phyloP scores from a whole-genome alignment of 2,797 vertebrate species.

The Pseudochromis fuscus region DNA sequence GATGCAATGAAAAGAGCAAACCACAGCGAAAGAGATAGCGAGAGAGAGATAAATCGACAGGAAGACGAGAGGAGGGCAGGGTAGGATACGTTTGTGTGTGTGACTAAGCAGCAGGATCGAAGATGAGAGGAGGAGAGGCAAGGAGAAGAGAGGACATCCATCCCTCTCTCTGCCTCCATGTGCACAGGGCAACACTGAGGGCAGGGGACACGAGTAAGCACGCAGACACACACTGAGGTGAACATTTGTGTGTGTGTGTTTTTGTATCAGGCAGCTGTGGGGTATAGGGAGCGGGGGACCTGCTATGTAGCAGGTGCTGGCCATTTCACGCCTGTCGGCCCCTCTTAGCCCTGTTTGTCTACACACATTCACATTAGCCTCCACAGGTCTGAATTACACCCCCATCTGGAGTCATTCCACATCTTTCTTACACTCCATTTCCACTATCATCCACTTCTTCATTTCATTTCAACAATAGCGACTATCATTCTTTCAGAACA shows the following conservation, averaged over 20 bases:
- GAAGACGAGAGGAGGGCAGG: slow-evolving; percentile 30
- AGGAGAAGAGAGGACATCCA: slow-evolving; percentile 69
- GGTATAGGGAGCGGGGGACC: slow-evolving; percentile 64
- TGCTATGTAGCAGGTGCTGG: slow-evolving; percentile 80
- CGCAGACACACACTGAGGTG: slow-evolving; percentile 41
- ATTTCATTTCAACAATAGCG: slow-evolving; percentile 18
- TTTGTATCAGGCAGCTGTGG: slow-evolving; percentile 69
- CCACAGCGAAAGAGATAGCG: slow-evolving; percentile 59
- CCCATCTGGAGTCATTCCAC: slow-evolving; percentile 65
- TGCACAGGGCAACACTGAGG: slow-evolving; percentile 60
- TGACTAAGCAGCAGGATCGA: slow-evolving; percentile 73
- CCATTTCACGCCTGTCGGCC: slow-evolving; percentile 84
- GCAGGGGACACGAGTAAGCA: slow-evolving; percentile 50
- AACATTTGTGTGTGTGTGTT: slow-evolving; percentile 39
- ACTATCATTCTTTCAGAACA: not conserved
- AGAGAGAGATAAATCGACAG: slow-evolving; percentile 57
- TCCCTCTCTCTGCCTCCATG: slow-evolving; percentile 58
- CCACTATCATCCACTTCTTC: slow-evolving; percentile 15
- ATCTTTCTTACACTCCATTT: slow-evolving; percentile 29
- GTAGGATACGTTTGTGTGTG: slow-evolving; percentile 42
- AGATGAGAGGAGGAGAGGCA: slow-evolving; percentile 64
- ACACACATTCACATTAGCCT: slow-evolving; percentile 72
- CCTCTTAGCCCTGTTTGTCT: slow-evolving; percentile 77
- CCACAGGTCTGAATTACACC: slow-evolving; percentile 58
- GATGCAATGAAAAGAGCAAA: slow-evolving; percentile 71